Evolutionary conservation across 2,113 vertebrate species (phyloP).

Genomic region (Hiodon tergisus): DNA sequence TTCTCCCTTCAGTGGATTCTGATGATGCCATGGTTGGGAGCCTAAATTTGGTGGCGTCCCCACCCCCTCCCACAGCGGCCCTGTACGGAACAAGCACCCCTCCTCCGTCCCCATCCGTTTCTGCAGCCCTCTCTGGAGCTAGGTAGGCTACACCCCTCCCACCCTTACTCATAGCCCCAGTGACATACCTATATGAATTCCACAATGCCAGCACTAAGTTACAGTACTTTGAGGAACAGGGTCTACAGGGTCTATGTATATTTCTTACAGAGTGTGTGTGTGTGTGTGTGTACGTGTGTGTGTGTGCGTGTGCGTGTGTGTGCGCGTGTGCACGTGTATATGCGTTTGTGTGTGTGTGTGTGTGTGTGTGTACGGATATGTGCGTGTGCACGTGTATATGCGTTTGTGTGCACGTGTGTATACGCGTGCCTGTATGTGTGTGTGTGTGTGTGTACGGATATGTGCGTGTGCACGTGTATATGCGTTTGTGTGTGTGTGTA

Average conservation of each 20-base stretch:
- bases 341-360: too few relatives aligned
- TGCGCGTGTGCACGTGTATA: too few relatives aligned
- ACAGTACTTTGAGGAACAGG: too few relatives aligned
- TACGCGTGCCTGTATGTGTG: too few relatives aligned
- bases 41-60: constrained; percentile 68
- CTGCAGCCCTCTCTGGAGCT: constrained; percentile 73
- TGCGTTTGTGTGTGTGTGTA: constrained; percentile 4
- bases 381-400: background rate
- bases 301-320: too few relatives aligned
- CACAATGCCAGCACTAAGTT: too few relatives aligned
- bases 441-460: background rate
- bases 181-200: too few relatives aligned
- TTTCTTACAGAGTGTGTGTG: too few relatives aligned
- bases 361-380: too few relatives aligned
- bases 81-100: constrained; percentile 74
- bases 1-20: constrained; percentile 68
- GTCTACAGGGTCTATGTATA: too few relatives aligned
- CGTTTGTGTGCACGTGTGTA: background rate
- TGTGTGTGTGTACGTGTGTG: too few relatives aligned
- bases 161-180: background rate
- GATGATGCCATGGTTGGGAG: constrained; percentile 77
- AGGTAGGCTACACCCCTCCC: constrained; percentile 57
- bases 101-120: constrained; percentile 79
- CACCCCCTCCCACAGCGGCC: constrained; percentile 55
- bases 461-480: background rate